A percentile compares a stretch with the other conserved stretches of the same genome.
Conservation (phyloP, 2,888 invertebrate species). For the Amphimallon solstitiale region DNA sequence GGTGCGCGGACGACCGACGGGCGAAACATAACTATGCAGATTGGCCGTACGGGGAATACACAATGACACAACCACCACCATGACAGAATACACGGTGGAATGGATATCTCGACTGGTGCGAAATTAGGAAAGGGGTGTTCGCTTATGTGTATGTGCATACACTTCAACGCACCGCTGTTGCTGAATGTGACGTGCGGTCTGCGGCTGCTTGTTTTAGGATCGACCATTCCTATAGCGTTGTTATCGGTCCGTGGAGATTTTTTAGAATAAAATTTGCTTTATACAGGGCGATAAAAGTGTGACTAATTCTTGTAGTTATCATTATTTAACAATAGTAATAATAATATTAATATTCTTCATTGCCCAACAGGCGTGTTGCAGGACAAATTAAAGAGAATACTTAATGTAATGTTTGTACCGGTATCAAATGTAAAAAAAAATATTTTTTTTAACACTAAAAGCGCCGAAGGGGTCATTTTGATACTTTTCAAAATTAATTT, state of each 20-base stretch:
- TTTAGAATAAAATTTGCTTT: no score
- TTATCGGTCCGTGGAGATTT: background rate
- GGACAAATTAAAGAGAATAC: no score
- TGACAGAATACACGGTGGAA: background rate
- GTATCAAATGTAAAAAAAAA: no score
- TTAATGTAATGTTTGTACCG: no score
- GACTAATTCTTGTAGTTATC: no score
- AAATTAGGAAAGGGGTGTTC: background rate
- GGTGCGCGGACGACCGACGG: constrained; percentile 37
- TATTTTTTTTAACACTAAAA: no score
- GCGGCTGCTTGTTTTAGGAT: constrained; percentile 7
- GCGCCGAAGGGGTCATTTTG: no score
- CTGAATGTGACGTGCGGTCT: constrained; percentile 25
- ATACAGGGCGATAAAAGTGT: no score
- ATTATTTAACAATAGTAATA: no score
- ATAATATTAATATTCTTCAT: no score
- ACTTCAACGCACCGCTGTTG: background rate
- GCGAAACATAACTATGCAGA: constrained; percentile 44
- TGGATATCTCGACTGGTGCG: background rate
- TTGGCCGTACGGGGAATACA: constrained; percentile 38
- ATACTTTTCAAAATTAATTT: no score
- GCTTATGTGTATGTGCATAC: background rate
- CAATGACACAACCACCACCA: constrained; percentile 11
- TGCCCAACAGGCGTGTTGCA: no score
- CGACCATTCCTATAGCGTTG: background rate